phyloP scores from a whole-genome alignment of 1,140 invertebrate genomes.

The Scaptodrosophila lebanonensis region DNA sequence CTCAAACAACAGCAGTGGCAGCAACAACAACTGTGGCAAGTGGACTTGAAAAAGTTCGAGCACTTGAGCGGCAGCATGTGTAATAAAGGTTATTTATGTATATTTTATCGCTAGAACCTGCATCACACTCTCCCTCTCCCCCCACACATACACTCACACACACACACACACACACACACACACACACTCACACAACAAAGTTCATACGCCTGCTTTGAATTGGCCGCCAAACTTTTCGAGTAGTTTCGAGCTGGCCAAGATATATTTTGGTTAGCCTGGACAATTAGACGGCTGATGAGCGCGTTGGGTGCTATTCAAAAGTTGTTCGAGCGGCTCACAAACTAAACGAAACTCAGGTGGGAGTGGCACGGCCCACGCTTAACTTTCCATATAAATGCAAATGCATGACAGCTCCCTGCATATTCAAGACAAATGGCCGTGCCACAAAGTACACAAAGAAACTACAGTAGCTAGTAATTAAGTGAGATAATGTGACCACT shows the following conservation, averaged over 20 bases:
- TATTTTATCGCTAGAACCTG: conserved; percentile 53
- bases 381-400: conserved; percentile 61
- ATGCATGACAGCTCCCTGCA: too few species aligned
- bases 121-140: conserved; percentile 2
- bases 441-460: conserved; percentile 31
- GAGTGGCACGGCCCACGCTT: too few species aligned
- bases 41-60: conserved; percentile 73
- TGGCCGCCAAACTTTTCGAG: conserved; percentile 42
- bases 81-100: conserved; percentile 75
- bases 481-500: too few species aligned
- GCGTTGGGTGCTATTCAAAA: conserved; percentile 22
- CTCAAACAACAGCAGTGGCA: too few species aligned
- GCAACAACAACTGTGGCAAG: conserved; percentile 71
- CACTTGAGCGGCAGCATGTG: conserved; percentile 72
- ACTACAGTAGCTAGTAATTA: not conserved
- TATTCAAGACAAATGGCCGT: not conserved
- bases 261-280: conserved; percentile 59
- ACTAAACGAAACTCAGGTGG: too few species aligned
- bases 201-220: conserved; percentile 26
- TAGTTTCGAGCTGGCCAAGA: conserved; percentile 43
- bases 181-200: not conserved
- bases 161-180: not conserved
- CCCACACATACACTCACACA: too few species aligned
- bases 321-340: conserved; percentile 12
- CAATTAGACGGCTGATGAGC: conserved; percentile 55